Base-by-base conservation (phyloP, 2,797 vertebrate genomes). In the Chromobotia macracanthus region DNA sequence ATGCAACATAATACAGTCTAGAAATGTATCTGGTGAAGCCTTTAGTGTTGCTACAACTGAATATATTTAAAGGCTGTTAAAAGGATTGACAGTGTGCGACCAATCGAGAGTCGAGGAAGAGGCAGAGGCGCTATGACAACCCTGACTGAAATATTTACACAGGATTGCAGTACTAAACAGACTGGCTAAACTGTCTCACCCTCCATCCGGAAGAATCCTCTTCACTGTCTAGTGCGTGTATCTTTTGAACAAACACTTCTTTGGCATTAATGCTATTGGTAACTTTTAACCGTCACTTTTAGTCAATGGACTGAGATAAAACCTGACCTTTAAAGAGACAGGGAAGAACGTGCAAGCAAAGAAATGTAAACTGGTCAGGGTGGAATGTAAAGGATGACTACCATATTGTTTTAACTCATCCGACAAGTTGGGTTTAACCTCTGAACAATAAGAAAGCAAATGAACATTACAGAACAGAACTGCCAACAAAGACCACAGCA, bases 191-290 rank as follows among this genome's bases (percentile, higher is more conserved):
- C 56, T 13, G 71, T 48, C 64, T 87, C 28, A 63, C 15, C 7
- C 60, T 63, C 60, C 35, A 28, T 35, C 5, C 38, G 12, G 18
- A 48, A 70, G 31, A 79, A 72, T 28, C 18, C 16, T 46, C 48
- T 79, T 44, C 35, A 25, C 44, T 78, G 67, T 70, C 67, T 35
- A 35, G 15, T 18, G 60, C 13, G 3, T 3, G 60, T 63, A 25
- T 11, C 13, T 61, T 31, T 61, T 25, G 3, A 31, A 87, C 67
- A 88, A 86, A 63, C 72, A 77, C 85, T 16, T 31, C 25, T 3
- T 13, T 15, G 23, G 12, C 25, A 60, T 60, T 86, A 85, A 85
- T 88, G 31, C 89, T 71, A 83, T 89, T 89, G 79, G 81, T 73
- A 61, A 72, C 81, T 58, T 60, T 1, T 77, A 75, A 86, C 80